Percentiles rank a stretch among this genome's conserved stretches.
Conservation (phyloP, 2,888 invertebrate species). For the Rotaria magnacalcarata region DNA sequence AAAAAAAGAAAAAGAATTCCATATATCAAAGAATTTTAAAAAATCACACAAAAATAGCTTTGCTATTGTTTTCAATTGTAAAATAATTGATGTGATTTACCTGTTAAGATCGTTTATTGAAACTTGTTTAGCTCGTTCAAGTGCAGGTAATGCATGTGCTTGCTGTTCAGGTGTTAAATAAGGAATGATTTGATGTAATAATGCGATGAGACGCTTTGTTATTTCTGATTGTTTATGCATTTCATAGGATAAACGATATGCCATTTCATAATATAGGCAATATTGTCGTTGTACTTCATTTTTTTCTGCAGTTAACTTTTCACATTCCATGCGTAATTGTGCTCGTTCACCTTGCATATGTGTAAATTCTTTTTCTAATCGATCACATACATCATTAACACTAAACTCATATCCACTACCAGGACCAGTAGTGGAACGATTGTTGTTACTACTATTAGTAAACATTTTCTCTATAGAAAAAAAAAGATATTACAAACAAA, state of each 20-base stretch:
- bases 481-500: too few relatives aligned
- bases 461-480: not conserved
- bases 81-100: conserved; percentile 70
- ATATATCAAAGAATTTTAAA: too few relatives aligned
- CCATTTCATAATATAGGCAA: conserved; percentile 86
- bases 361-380: conserved; percentile 46
- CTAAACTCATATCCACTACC: conserved; percentile 4
- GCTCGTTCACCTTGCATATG: conserved; percentile 43
- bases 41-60: too few relatives aligned
- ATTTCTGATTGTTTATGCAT: conserved; percentile 97
- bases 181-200: conserved; percentile 89
- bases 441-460: not conserved
- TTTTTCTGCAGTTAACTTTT: conserved; percentile 91
- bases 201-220: conserved; percentile 88
- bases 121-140: conserved; percentile 94
- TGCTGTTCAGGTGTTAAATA: conserved; percentile 81
- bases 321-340: conserved; percentile 84
- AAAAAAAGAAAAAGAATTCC: not conserved
- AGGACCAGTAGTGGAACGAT: not conserved
- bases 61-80: not conserved
- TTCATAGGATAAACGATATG: conserved; percentile 86
- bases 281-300: conserved; percentile 98
- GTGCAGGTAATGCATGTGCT: conserved; percentile 88
- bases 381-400: conserved; percentile 44
- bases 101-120: conserved; percentile 90